A percentile compares a stretch with the other conserved stretches of the same genome.
Conservation (phyloP, 2,888 invertebrate genomes). For the Blastobasis lacticolella region DNA sequence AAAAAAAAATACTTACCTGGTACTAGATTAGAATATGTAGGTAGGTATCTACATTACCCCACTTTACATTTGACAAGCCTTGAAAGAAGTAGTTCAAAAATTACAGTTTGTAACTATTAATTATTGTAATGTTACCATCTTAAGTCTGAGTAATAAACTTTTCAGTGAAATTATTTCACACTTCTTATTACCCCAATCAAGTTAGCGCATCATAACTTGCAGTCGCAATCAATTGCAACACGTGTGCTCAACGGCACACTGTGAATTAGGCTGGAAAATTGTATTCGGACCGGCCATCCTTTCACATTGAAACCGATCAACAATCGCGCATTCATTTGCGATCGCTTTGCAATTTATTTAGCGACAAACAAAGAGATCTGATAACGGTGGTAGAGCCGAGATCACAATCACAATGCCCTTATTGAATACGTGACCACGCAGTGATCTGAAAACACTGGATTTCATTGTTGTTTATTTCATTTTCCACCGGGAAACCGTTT, state of each 20-base stretch:
- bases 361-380: slow-evolving; percentile 38
- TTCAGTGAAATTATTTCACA: slow-evolving; percentile 12
- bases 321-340: slow-evolving; percentile 29
- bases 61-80: too few species aligned
- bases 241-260: slow-evolving; percentile 29
- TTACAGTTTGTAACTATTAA: too few species aligned
- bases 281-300: slow-evolving; percentile 39
- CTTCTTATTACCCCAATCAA: slow-evolving; percentile 28
- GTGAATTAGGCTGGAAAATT: slow-evolving; percentile 60
- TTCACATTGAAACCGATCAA: slow-evolving; percentile 44
- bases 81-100: too few species aligned
- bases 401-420: slow-evolving; percentile 36
- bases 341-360: slow-evolving; percentile 26
- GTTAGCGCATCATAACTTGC: slow-evolving; percentile 30
- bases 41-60: too few species aligned
- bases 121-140: too few species aligned
- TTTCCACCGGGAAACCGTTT: slow-evolving; percentile 23
- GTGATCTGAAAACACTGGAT: slow-evolving; percentile 22
- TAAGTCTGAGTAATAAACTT: too few species aligned
- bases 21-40: too few species aligned
- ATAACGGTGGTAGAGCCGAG: slow-evolving; percentile 23
- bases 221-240: slow-evolving; percentile 45
- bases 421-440: slow-evolving; percentile 37
- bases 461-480: slow-evolving; percentile 29
- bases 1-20: too few species aligned